Percentiles rank a stretch among this genome's conserved stretches.
phyloP scores from a whole-genome alignment of 2,888 invertebrate species.

The Hypomecis punctinalis region DNA sequence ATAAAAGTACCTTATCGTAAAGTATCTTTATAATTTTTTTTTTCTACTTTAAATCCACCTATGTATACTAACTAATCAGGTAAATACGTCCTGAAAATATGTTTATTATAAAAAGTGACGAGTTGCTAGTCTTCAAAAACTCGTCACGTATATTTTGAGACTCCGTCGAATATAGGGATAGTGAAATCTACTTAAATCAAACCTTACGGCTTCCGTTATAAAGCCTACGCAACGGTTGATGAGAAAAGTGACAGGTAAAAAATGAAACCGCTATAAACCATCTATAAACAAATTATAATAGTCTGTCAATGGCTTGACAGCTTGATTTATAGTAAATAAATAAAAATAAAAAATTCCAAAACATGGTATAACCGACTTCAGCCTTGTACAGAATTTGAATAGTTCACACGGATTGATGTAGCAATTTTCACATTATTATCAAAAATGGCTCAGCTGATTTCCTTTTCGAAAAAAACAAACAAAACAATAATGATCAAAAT shows the following conservation, averaged over 20 bases:
- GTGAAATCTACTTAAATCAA: slow-evolving; percentile 28
- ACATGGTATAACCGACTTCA: too few relatives aligned
- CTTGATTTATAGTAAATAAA: too few relatives aligned
- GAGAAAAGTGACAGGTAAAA: slow-evolving; percentile 8
- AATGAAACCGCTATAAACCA: background rate
- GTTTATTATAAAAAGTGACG: slow-evolving; percentile 47
- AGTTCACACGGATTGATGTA: too few relatives aligned
- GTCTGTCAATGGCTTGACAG: too few relatives aligned
- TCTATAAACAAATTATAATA: too few relatives aligned
- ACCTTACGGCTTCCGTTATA: slow-evolving; percentile 34
- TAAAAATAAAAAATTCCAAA: too few relatives aligned
- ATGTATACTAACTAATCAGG: slow-evolving; percentile 52
- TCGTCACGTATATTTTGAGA: slow-evolving; percentile 48
- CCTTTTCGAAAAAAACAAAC: too few relatives aligned
- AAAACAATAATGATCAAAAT: too few relatives aligned
- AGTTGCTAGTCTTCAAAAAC: slow-evolving; percentile 63
- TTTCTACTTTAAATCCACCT: slow-evolving; percentile 43
- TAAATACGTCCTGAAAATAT: slow-evolving; percentile 60
- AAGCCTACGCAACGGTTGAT: background rate
- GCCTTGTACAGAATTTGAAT: too few relatives aligned
- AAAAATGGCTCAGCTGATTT: too few relatives aligned
- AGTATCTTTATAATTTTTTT: slow-evolving; percentile 39
- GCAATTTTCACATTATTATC: too few relatives aligned
- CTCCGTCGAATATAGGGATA: slow-evolving; percentile 51
- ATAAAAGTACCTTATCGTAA: slow-evolving; percentile 43